A percentile compares a stretch with the other conserved stretches of the same genome.
phyloP scores from a whole-genome alignment of 2,797 vertebrate species.

The Myiotriccus ornatus region DNA sequence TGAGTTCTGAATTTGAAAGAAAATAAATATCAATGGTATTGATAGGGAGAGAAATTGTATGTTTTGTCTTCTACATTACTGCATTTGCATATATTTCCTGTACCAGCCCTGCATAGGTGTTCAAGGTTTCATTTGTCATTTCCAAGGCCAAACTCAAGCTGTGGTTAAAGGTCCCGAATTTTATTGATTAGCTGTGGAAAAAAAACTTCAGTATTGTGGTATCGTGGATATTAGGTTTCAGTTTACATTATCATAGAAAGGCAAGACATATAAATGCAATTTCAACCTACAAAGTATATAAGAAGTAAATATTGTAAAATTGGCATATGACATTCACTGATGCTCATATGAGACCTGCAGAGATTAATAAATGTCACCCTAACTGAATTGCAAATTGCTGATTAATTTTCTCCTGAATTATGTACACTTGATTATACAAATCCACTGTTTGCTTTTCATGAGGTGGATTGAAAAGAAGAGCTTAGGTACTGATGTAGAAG shows the following conservation, averaged over 20 bases:
- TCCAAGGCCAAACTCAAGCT: neutral
- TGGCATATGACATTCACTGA: neutral
- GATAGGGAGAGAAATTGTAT: neutral
- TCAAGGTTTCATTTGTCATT: neutral
- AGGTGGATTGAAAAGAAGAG: neutral
- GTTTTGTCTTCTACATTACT: neutral
- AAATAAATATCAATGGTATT: neutral
- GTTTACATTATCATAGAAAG: neutral
- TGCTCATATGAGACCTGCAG: neutral
- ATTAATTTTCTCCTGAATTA: neutral
- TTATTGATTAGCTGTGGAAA: neutral
- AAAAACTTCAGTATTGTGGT: neutral
- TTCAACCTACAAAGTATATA: neutral
- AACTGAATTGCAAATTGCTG: neutral
- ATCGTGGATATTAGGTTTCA: neutral
- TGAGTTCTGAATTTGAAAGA: neutral
- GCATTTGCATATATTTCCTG: neutral
- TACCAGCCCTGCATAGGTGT: neutral
- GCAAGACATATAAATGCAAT: neutral
- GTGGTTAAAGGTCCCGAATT: neutral
- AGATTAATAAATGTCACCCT: neutral
- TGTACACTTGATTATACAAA: neutral
- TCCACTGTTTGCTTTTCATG: neutral
- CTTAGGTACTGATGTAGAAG: neutral
- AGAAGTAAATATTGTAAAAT: neutral